Evolutionary conservation across 2,797 vertebrate species (phyloP), one percentile per base, ranked within the genome.

Genomic region (Semotilus atromaculatus): DNA sequence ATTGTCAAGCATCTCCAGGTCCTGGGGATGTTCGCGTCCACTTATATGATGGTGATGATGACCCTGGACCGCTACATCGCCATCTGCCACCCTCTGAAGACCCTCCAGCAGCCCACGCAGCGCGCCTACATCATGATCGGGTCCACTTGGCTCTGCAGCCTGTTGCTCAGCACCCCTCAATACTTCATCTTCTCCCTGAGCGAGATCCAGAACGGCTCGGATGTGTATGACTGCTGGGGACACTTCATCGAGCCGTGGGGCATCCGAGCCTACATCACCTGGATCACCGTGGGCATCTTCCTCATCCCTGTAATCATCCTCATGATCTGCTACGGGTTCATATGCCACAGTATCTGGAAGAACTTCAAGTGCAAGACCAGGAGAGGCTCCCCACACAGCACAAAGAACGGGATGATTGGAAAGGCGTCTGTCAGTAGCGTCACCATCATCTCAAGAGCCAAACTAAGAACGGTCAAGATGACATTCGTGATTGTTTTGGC

Each of bases 391-490:
- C 23, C 70, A 45, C 36, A 58, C 75, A 36, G 48, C 66, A 13
- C 79, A 3, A 90, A 85, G 75, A 86, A 77, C 68, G 95, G 94
- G 5, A 86, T 96, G 73, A 92, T 96, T 81, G 90, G 91, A 51
- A 83, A 93, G 11, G 93, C 91, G 34, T 96, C 95, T 14, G 97
- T 97, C 75, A 97, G 96, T 93, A 96, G 96, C 87, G 94, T 97
- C 70, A 95, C 94, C 91, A 96, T 91, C 89, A 96, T 98, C 89
- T 98, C 97, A 3, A 94, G 97, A 0, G 97, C 97, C 92, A 98
- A 98, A 90, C 93, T 99, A 80, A 96, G 97, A 89, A 98, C 97
- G 0, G 97, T 98, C 48, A 98, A 98, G 90, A 98, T 99, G 97
- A 98, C 97, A 0, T 96, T 97, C 38, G 96, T 98, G 82, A 98